These are phyloP conservation scores for Chymomyza costata DNA, from an alignment of 1,140 invertebrate species.

Conservation along the genomic window DNA sequence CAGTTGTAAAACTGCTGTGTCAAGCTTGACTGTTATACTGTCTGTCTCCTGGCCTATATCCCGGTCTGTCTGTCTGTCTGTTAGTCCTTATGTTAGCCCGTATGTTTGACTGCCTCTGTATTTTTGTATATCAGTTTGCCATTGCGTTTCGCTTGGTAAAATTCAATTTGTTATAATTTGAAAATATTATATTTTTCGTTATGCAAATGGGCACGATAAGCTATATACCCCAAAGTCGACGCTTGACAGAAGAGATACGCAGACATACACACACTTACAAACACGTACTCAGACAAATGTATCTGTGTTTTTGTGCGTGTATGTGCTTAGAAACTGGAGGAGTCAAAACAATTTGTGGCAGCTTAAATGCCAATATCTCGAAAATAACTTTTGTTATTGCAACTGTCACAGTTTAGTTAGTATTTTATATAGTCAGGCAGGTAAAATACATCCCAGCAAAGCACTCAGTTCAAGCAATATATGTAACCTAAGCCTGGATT, in stretches of 20 bases:
- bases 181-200: constrained; percentile 64
- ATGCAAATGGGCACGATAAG: constrained; percentile 61
- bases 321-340: constrained; percentile 7
- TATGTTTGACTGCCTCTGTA: background rate
- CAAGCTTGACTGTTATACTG: too few relatives aligned
- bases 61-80: too few relatives aligned
- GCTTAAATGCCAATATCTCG: constrained; percentile 60
- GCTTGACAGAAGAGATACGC: constrained; percentile 6
- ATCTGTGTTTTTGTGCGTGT: constrained; percentile 11
- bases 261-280: background rate
- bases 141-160: constrained; percentile 20
- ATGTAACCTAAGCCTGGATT: too few relatives aligned
- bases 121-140: background rate
- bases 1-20: too few relatives aligned
- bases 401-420: constrained; percentile 33
- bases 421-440: too few relatives aligned
- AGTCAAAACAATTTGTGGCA: constrained; percentile 63
- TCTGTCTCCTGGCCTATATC: too few relatives aligned
- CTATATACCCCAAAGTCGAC: constrained; percentile 9
- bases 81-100: too few relatives aligned
- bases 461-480: too few relatives aligned
- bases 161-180: constrained; percentile 73
- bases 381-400: constrained; percentile 32
- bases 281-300: constrained; percentile 23
- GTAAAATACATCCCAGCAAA: too few relatives aligned